A percentile compares a stretch with the other conserved stretches of the same genome.
Evolutionary conservation across 1,140 invertebrate species (phyloP).

Genomic region (Gerris buenoi): DNA sequence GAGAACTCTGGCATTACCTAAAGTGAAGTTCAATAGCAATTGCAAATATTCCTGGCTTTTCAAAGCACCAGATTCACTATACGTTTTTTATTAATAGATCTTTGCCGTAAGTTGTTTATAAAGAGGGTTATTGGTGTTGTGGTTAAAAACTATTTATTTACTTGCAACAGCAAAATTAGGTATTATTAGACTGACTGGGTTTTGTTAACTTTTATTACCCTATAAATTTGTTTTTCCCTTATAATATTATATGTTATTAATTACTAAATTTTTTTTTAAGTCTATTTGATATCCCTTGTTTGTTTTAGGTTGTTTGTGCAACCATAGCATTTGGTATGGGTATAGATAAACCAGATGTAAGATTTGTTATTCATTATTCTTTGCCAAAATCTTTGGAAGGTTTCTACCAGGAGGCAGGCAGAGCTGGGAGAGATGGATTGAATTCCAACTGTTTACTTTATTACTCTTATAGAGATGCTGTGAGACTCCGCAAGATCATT

Average conservation of each 20-base stretch:
- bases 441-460: constrained; percentile 69
- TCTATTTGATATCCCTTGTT: constrained; percentile 1
- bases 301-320: constrained; percentile 60
- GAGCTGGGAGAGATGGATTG: constrained; percentile 83
- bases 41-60: too few relatives aligned
- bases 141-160: too few relatives aligned
- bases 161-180: too few relatives aligned
- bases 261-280: constrained; percentile 33
- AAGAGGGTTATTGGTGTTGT: too few relatives aligned
- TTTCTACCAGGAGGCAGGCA: constrained; percentile 94
- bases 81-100: too few relatives aligned
- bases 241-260: constrained; percentile 32
- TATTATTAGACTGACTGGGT: too few relatives aligned
- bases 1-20: too few relatives aligned
- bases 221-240: constrained; percentile 18
- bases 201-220: too few relatives aligned
- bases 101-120: too few relatives aligned
- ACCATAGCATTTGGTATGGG: constrained; percentile 98
- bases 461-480: constrained; percentile 71
- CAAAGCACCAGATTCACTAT: too few relatives aligned
- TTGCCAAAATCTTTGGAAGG: constrained; percentile 92
- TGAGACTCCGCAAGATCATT: constrained; percentile 56
- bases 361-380: constrained; percentile 81
- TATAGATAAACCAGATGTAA: constrained; percentile 89
- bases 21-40: too few relatives aligned